Evolutionary conservation across 2,113 vertebrate genomes (phyloP).

Genomic region (Eolophus roseicapilla): DNA sequence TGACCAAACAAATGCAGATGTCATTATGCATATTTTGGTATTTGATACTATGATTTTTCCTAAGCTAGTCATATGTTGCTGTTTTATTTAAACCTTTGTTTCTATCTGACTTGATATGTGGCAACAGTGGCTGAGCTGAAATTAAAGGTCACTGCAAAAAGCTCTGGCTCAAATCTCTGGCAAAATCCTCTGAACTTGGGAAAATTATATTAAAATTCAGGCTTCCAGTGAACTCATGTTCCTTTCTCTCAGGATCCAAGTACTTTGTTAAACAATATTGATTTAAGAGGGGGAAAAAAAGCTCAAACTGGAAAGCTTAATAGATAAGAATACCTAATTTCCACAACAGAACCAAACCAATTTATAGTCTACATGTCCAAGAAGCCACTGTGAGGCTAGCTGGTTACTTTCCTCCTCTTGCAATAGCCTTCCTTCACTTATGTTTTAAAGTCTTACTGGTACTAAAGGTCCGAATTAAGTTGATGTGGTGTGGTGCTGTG

Average conservation of each 20-base stretch:
- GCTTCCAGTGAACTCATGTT: background rate
- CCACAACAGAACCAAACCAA: background rate
- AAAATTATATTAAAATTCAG: background rate
- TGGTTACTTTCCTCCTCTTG: background rate
- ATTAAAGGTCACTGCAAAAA: background rate
- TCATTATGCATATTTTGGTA: background rate
- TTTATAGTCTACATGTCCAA: background rate
- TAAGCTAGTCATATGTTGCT: background rate
- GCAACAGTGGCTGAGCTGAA: background rate
- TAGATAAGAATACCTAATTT: background rate
- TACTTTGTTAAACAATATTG: background rate
- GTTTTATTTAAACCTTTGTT: background rate
- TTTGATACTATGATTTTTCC: background rate
- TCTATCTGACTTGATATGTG: background rate
- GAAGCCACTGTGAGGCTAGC: background rate
- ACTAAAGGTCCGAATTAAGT: background rate
- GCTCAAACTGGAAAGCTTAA: background rate
- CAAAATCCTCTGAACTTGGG: background rate
- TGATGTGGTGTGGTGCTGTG: background rate
- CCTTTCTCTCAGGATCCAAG: background rate
- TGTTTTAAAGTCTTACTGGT: background rate
- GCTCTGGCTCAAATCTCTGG: background rate
- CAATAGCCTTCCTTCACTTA: background rate
- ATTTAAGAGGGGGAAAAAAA: background rate
- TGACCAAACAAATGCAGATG: background rate